phyloP scores from a whole-genome alignment of 2,797 vertebrate genomes.

The Enteromius treurensis region DNA sequence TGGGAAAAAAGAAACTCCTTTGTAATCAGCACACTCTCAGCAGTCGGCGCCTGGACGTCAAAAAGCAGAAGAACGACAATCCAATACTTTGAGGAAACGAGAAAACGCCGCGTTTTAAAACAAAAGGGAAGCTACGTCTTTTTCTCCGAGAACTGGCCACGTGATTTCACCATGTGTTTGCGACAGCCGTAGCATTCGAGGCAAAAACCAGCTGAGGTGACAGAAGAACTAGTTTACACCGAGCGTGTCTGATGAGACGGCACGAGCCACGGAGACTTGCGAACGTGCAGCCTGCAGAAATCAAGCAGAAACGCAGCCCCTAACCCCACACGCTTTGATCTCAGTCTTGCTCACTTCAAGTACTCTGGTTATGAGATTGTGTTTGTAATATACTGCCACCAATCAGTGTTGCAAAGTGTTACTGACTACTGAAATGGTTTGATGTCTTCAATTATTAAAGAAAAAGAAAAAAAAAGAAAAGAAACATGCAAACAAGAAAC shows the following conservation, averaged over 20 bases:
- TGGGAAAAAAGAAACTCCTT: conserved; percentile 37
- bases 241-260: conserved; percentile 62
- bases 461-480: conserved; percentile 66
- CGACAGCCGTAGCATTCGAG: conserved; percentile 63
- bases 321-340: conserved; percentile 63
- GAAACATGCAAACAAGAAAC: conserved; percentile 75
- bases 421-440: conserved; percentile 86
- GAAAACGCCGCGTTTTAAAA: conserved; percentile 3
- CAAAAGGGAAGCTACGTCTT: conserved; percentile 48
- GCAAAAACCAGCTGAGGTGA: conserved; percentile 67
- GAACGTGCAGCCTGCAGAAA: conserved; percentile 55
- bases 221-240: conserved; percentile 67
- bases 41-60: conserved; percentile 43
- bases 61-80: conserved; percentile 37
- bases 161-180: conserved; percentile 32
- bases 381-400: conserved; percentile 85
- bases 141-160: conserved; percentile 34
- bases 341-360: conserved; percentile 72
- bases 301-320: conserved; percentile 63
- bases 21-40: conserved; percentile 32
- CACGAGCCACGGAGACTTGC: conserved; percentile 56
- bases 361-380: conserved; percentile 74
- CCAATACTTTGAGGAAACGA: conserved; percentile 43
- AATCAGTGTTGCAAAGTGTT: conserved; percentile 85
- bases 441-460: conserved; percentile 82